Conservation (phyloP, 2,113 vertebrate species). For the Setophaga petechia region DNA sequence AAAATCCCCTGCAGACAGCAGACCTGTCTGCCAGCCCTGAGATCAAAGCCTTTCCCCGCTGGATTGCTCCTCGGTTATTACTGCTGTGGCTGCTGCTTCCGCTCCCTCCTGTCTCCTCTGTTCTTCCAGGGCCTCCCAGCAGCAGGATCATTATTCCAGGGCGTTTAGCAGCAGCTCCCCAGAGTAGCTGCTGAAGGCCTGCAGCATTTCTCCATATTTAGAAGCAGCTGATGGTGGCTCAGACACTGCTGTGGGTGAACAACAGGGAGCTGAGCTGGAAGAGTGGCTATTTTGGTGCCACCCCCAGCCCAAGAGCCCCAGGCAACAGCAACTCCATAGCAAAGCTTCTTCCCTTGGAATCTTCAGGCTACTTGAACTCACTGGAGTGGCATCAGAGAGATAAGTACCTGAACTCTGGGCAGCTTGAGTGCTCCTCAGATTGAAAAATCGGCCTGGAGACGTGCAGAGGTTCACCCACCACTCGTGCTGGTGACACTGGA, state of each 20-base stretch:
- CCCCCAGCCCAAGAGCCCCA: not conserved
- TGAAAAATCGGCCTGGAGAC: conserved; percentile 16
- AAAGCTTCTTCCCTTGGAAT: not conserved
- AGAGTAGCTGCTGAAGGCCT: not conserved
- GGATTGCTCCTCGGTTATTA: not conserved
- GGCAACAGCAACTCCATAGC: not conserved
- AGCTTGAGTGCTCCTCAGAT: conserved; percentile 38
- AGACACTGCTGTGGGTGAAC: conserved; percentile 6
- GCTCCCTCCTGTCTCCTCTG: not conserved
- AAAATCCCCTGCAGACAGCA: not conserved
- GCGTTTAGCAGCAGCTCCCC: not conserved
- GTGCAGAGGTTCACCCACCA: not conserved
- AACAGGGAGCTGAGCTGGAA: not conserved
- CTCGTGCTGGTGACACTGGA: not conserved
- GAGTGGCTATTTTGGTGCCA: not conserved
- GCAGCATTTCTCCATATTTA: conserved; percentile 13
- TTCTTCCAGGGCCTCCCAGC: not conserved
- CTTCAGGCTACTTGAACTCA: not conserved
- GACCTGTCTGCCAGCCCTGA: not conserved
- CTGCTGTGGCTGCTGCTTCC: not conserved
- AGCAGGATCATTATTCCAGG: not conserved
- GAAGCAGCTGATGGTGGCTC: conserved; percentile 19
- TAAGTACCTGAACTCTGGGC: conserved; percentile 49
- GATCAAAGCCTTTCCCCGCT: not conserved
- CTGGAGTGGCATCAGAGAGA: conserved; percentile 22